These are phyloP conservation scores for Eurytoma californica DNA, from an alignment of 2,888 invertebrate species.

Conservation along the genomic window DNA sequence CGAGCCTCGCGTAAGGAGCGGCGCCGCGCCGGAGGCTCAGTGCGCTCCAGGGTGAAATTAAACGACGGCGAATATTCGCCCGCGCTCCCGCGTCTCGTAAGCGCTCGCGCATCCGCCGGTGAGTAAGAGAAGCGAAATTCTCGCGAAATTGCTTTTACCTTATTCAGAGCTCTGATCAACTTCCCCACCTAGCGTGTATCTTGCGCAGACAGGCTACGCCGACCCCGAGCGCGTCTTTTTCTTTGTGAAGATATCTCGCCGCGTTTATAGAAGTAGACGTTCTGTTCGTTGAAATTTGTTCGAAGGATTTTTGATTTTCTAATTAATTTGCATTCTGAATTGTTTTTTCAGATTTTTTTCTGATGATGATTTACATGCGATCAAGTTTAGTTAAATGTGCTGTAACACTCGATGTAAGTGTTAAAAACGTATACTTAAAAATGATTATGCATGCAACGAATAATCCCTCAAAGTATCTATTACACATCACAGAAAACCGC, in stretches of 20 bases:
- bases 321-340: no score
- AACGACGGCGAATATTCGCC: conserved; percentile 50
- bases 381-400: no score
- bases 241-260: conserved; percentile 1
- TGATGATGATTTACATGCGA: no score
- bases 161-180: conserved; percentile 64
- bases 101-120: background rate
- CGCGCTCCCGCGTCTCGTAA: background rate
- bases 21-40: conserved; percentile 15
- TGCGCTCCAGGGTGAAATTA: conserved; percentile 54
- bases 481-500: background rate
- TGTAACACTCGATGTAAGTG: no score
- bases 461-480: background rate
- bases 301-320: background rate
- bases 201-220: no score
- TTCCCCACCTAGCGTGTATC: background rate
- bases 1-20: conserved; percentile 13
- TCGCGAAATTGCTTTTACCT: conserved; percentile 70
- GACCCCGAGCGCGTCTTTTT: conserved; percentile 15
- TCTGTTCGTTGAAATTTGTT: background rate
- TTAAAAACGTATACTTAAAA: no score
- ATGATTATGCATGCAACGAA: background rate
- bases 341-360: no score
- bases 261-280: background rate
- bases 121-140: conserved; percentile 24